Percentiles rank a stretch among this genome's conserved stretches.
Evolutionary conservation across 2,888 invertebrate genomes (phyloP).

Genomic region (Rotaria magnacalcarata): DNA sequence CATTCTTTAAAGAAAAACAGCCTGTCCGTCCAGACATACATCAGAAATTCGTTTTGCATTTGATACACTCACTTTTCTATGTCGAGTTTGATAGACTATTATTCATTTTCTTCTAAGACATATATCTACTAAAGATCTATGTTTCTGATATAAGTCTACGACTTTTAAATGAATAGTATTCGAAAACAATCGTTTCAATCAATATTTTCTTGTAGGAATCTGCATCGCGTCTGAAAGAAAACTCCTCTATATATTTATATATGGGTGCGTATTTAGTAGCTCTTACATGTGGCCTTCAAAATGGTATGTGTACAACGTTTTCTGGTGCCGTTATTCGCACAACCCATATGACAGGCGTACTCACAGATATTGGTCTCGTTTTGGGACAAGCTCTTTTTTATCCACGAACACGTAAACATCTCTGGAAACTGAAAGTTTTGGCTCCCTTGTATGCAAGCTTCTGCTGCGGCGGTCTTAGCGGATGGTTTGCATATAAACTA

Average conservation of each 20-base stretch:
- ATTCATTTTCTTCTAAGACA: too few species aligned
- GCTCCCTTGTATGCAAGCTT: neutral
- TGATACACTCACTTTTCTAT: too few species aligned
- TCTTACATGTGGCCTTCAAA: neutral
- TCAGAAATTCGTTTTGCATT: too few species aligned
- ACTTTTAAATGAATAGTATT: too few species aligned
- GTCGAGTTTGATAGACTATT: too few species aligned
- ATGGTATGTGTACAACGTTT: neutral
- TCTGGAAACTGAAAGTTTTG: neutral
- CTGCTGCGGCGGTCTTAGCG: neutral
- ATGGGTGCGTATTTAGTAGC: neutral
- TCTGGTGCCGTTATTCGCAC: neutral
- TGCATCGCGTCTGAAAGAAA: neutral
- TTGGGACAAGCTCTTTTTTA: neutral
- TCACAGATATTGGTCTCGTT: neutral
- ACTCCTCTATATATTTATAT: neutral
- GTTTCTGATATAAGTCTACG: too few species aligned
- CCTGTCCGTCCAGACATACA: too few species aligned
- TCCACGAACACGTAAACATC: neutral
- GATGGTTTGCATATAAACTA: neutral
- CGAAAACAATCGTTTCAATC: too few species aligned
- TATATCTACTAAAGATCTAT: too few species aligned
- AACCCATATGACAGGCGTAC: neutral
- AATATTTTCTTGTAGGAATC: neutral
- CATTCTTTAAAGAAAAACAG: too few species aligned